Conservation (phyloP, 1,140 invertebrate genomes). For the Paraescarpia echinospica region DNA sequence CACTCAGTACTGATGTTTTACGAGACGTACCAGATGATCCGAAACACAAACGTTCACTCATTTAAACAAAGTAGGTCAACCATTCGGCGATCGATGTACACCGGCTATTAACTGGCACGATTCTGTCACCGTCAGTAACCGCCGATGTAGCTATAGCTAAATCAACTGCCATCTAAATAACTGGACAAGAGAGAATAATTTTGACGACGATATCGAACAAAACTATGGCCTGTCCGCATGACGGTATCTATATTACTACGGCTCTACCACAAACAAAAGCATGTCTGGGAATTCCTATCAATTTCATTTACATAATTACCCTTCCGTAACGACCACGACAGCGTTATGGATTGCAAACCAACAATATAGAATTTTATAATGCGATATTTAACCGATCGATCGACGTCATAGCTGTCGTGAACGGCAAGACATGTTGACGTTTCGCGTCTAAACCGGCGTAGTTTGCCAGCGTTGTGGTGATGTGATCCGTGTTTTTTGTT, state of each 20-base stretch:
- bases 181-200: neutral
- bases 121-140: neutral
- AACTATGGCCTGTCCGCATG: neutral
- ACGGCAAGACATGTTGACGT: neutral
- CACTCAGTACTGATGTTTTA: no score
- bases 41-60: no score
- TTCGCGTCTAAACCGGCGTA: neutral
- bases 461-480: no score
- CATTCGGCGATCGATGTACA: neutral
- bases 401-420: no score
- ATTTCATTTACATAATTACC: neutral
- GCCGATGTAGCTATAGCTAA: neutral
- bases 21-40: no score
- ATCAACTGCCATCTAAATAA: neutral
- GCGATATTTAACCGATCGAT: neutral
- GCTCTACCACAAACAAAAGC: neutral
- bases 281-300: neutral
- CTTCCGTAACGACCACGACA: neutral
- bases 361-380: neutral
- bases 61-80: neutral
- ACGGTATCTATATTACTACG: neutral
- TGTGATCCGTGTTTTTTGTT: no score
- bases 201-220: neutral
- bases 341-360: neutral
- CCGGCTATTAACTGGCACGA: neutral